Evolutionary conservation across 2,888 invertebrate species (phyloP).

Genomic region (Spicauda simplicius): DNA sequence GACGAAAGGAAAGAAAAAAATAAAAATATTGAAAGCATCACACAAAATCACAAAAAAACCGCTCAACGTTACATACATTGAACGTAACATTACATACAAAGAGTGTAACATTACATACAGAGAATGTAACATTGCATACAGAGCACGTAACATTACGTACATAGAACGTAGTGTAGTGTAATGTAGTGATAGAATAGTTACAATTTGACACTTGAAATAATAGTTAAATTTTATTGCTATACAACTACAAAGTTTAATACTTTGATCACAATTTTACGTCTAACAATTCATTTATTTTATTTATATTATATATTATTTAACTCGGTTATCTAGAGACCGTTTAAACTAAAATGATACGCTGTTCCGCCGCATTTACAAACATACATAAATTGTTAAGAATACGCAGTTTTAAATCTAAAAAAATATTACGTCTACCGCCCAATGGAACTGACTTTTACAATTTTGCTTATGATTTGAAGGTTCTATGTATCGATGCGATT

Average conservation of each 20-base stretch:
- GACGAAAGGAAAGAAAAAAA: constrained; percentile 44
- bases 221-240: constrained; percentile 73
- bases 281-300: constrained; percentile 47
- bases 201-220: constrained; percentile 57
- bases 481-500: no score
- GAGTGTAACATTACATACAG: no score
- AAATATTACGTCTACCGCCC: neutral
- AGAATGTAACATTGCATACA: no score
- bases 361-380: neutral
- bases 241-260: constrained; percentile 74
- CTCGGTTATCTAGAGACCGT: constrained; percentile 41
- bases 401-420: neutral
- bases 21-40: constrained; percentile 56
- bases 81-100: neutral
- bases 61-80: constrained; percentile 39
- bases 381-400: neutral
- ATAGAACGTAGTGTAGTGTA: constrained; percentile 38
- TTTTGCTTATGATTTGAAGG: no score
- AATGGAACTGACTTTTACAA: neutral
- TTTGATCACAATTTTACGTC: constrained; percentile 72
- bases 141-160: constrained; percentile 22
- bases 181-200: constrained; percentile 42
- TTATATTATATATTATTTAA: constrained; percentile 37
- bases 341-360: constrained; percentile 1
- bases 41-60: constrained; percentile 51